Conservation (phyloP, 2,888 invertebrate genomes). For the Celastrina argiolus region DNA sequence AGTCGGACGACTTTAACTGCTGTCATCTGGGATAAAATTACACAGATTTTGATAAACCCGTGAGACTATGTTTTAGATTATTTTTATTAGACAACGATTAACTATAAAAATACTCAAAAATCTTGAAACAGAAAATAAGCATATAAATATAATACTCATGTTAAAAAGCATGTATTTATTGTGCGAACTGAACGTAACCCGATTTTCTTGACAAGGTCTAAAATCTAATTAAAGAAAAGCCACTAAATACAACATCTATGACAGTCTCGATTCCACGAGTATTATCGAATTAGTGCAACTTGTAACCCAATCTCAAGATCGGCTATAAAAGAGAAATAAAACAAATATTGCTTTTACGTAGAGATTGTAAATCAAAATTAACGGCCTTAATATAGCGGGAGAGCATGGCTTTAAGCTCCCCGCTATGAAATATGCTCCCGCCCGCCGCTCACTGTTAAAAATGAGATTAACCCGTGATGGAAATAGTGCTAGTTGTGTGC, state of each 20-base stretch:
- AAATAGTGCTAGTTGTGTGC: slow-evolving; percentile 71
- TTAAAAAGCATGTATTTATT: too few relatives aligned
- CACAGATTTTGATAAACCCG: not conserved
- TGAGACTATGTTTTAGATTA: not conserved
- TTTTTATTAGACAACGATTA: too few relatives aligned
- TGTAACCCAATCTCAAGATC: slow-evolving; percentile 58
- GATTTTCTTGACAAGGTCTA: too few relatives aligned
- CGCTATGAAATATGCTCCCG: slow-evolving; percentile 74
- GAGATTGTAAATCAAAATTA: slow-evolving; percentile 78
- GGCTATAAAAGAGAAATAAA: slow-evolving; percentile 68
- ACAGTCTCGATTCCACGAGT: slow-evolving; percentile 40
- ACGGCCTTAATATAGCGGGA: slow-evolving; percentile 75
- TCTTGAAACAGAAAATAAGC: too few relatives aligned
- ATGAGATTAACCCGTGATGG: slow-evolving; percentile 75
- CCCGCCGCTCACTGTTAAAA: slow-evolving; percentile 75
- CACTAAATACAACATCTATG: not conserved
- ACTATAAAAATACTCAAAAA: too few relatives aligned
- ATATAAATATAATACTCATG: too few relatives aligned
- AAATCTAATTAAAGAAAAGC: not conserved
- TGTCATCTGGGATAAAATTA: not conserved
- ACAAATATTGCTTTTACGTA: slow-evolving; percentile 77
- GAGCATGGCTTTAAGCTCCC: slow-evolving; percentile 70
- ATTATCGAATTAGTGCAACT: slow-evolving; percentile 69
- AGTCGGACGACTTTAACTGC: not conserved
- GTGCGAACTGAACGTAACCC: too few relatives aligned